phyloP scores from a whole-genome alignment of 2,888 invertebrate genomes.

The Hydrotaea diabolus region DNA sequence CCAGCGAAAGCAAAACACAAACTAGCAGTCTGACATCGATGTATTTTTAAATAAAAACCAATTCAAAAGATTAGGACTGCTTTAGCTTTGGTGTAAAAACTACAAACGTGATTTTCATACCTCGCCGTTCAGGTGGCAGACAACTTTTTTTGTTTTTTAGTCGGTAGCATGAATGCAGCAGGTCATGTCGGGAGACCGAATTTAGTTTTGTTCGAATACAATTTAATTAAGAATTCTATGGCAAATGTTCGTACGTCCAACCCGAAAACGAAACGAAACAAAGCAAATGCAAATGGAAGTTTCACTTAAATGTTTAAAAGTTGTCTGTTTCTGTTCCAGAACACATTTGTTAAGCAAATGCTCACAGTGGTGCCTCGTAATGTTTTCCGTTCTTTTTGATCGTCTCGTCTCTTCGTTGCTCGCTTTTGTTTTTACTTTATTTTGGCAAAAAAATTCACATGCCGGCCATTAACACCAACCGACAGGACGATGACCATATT shows the following conservation, averaged over 20 bases:
- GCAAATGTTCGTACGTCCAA: neutral
- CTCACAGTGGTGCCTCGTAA: constrained; percentile 27
- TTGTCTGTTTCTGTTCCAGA: constrained; percentile 6
- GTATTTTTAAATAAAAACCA: constrained; percentile 57
- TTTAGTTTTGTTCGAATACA: constrained; percentile 49
- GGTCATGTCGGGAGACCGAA: constrained; percentile 34
- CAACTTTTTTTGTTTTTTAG: neutral
- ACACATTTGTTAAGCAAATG: constrained; percentile 25
- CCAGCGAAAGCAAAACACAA: neutral
- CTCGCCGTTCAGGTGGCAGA: neutral
- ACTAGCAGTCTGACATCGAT: constrained; percentile 36
- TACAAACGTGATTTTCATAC: constrained; percentile 46
- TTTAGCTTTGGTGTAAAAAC: constrained; percentile 28
- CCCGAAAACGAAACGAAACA: constrained; percentile 5
- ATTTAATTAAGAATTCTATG: constrained; percentile 56
- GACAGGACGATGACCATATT: constrained; percentile 63
- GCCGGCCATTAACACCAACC: constrained; percentile 58
- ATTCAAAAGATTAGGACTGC: constrained; percentile 50
- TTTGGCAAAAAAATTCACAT: constrained; percentile 49
- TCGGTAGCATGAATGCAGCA: neutral
- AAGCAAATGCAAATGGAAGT: constrained; percentile 33
- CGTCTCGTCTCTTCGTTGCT: neutral
- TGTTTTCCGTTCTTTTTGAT: constrained; percentile 17
- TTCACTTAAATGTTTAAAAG: constrained; percentile 38
- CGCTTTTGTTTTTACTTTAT: constrained; percentile 33